Conservation (phyloP, 2,888 invertebrate species). For the Cheilosia grossa region DNA sequence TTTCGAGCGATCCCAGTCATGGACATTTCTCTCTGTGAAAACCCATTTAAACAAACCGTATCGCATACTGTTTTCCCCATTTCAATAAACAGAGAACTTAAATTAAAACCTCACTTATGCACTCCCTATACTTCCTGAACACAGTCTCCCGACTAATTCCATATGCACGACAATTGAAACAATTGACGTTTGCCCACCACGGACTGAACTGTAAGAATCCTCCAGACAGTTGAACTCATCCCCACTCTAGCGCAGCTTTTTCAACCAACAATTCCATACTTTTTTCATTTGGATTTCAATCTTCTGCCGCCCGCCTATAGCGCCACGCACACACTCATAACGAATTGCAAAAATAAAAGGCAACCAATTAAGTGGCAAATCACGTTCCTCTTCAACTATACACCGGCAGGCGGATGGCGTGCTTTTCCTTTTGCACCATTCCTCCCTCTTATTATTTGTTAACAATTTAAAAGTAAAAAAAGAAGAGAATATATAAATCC, state of each 20-base stretch:
- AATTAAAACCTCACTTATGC: slow-evolving; percentile 57
- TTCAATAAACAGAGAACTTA: neutral
- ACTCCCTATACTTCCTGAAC: neutral
- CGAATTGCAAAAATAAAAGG: slow-evolving; percentile 60
- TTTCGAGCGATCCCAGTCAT: too few relatives aligned
- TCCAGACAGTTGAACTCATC: slow-evolving; percentile 44
- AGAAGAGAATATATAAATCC: neutral
- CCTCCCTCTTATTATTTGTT: slow-evolving; percentile 6
- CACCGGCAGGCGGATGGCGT: neutral
- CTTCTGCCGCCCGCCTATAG: slow-evolving; percentile 23
- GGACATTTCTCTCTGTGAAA: too few relatives aligned
- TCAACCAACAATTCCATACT: slow-evolving; percentile 23
- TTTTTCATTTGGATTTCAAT: slow-evolving; percentile 40
- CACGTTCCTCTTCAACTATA: slow-evolving; percentile 57
- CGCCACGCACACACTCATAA: neutral
- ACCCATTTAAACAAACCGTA: too few relatives aligned
- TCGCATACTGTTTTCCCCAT: too few relatives aligned
- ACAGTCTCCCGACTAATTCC: slow-evolving; percentile 28
- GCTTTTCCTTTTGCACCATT: slow-evolving; percentile 1
- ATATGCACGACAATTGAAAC: slow-evolving; percentile 62
- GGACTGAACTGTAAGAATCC: slow-evolving; percentile 60
- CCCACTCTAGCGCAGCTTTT: slow-evolving; percentile 1
- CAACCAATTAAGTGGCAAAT: slow-evolving; percentile 74
- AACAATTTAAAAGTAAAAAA: neutral
- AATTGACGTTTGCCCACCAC: slow-evolving; percentile 56